A percentile compares a stretch with the other conserved stretches of the same genome.
Evolutionary conservation across 2,888 invertebrate species (phyloP).

Genomic region (Oasisia sp.): DNA sequence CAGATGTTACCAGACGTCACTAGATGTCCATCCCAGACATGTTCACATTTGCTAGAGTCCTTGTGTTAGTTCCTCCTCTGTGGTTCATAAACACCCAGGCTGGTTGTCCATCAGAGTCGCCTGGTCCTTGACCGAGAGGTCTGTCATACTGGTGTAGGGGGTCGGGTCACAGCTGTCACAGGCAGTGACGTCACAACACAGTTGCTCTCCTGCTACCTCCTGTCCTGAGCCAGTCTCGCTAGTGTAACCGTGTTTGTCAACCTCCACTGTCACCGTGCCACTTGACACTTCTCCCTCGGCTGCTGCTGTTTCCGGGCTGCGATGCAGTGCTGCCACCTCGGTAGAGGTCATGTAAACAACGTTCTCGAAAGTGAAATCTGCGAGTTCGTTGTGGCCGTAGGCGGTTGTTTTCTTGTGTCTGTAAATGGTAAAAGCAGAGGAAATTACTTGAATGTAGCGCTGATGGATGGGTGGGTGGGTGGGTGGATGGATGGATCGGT

Average conservation of each 20-base stretch:
- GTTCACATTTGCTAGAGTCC: background rate
- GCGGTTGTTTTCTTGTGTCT: background rate
- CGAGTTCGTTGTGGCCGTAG: background rate
- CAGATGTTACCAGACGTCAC: background rate
- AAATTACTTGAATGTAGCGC: too few relatives aligned
- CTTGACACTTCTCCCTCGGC: background rate
- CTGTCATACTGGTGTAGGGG: background rate
- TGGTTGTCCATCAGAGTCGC: background rate
- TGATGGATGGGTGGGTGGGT: background rate
- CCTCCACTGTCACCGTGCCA: background rate
- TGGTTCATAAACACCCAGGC: background rate
- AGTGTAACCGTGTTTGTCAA: background rate
- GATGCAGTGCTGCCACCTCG: background rate
- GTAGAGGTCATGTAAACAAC: conserved; percentile 4
- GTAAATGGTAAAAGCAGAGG: background rate
- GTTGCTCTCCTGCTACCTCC: background rate
- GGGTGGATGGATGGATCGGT: too few relatives aligned
- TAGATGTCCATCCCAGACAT: background rate
- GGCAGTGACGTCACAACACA: background rate
- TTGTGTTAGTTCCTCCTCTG: background rate
- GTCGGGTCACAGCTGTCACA: background rate
- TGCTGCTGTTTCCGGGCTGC: background rate
- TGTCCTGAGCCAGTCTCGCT: background rate
- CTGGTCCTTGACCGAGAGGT: background rate
- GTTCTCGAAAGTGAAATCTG: background rate